These are phyloP conservation scores for Leptocoma aspasia DNA, from an alignment of 2,113 vertebrate species.

Conservation along the genomic window DNA sequence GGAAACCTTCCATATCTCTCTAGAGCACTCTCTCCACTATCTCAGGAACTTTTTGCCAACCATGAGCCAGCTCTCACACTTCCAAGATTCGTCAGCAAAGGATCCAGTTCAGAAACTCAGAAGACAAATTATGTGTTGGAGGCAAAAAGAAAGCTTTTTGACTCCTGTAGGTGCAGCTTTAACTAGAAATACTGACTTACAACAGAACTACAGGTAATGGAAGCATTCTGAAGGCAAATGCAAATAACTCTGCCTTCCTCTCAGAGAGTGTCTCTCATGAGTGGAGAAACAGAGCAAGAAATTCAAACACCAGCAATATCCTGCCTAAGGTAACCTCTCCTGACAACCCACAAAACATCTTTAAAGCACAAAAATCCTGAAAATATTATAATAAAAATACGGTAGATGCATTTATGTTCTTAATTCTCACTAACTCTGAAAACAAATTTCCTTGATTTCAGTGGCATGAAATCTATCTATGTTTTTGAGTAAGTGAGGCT, in stretches of 20 bases:
- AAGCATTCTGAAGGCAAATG: neutral
- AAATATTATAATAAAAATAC: neutral
- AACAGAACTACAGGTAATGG: neutral
- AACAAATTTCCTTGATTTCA: neutral
- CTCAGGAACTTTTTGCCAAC: neutral
- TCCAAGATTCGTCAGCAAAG: neutral
- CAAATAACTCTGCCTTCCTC: neutral
- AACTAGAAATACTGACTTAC: neutral
- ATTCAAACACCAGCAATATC: neutral
- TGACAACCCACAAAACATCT: neutral
- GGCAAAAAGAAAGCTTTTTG: neutral
- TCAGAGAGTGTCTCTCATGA: neutral
- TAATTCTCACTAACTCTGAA: neutral
- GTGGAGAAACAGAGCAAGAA: neutral
- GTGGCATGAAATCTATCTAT: neutral
- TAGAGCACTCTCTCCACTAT: neutral
- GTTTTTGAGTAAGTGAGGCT: neutral
- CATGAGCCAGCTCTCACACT: neutral
- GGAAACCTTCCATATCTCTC: neutral
- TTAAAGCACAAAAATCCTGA: neutral
- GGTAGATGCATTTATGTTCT: neutral
- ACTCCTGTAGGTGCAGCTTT: neutral
- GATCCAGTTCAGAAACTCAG: neutral
- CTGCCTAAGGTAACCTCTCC: neutral
- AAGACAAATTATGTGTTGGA: neutral